These are phyloP conservation scores for Pao palembangensis DNA, from an alignment of 2,113 vertebrate genomes.

Conservation along the genomic window DNA sequence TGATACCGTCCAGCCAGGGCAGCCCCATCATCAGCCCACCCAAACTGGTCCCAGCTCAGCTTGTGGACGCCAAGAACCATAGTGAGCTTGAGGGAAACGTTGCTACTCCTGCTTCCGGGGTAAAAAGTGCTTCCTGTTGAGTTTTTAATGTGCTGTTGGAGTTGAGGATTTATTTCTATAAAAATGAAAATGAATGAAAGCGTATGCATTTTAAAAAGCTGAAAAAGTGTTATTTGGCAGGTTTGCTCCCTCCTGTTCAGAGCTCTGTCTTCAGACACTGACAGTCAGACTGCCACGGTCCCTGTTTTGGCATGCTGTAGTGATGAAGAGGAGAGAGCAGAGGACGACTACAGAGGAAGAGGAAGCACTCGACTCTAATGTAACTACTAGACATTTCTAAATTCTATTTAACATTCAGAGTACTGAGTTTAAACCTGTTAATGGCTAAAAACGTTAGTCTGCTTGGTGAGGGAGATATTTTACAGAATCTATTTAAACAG, in stretches of 20 bases:
- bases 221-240: constrained; percentile 54
- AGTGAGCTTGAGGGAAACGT: neutral
- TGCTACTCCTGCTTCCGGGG: constrained; percentile 45
- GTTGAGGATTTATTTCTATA: neutral
- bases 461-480: too few species aligned
- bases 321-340: constrained; percentile 76
- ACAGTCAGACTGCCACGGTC: constrained; percentile 21
- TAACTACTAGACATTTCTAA: neutral
- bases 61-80: neutral
- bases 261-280: constrained; percentile 69
- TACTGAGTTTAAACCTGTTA: too few species aligned
- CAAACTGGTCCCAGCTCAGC: constrained; percentile 11
- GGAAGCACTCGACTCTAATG: constrained; percentile 13
- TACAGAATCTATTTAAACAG: too few species aligned
- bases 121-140: constrained; percentile 24
- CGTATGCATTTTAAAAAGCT: neutral
- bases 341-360: constrained; percentile 11
- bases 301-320: constrained; percentile 77
- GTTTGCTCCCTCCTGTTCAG: constrained; percentile 85
- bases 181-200: neutral
- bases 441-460: too few species aligned
- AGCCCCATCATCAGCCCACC: constrained; percentile 47
- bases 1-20: constrained; percentile 67
- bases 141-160: neutral
- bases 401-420: too few species aligned